Percentiles rank a stretch among this genome's conserved stretches.
Conservation (phyloP, 2,797 vertebrate genomes). For the Megaceryle alcyon region DNA sequence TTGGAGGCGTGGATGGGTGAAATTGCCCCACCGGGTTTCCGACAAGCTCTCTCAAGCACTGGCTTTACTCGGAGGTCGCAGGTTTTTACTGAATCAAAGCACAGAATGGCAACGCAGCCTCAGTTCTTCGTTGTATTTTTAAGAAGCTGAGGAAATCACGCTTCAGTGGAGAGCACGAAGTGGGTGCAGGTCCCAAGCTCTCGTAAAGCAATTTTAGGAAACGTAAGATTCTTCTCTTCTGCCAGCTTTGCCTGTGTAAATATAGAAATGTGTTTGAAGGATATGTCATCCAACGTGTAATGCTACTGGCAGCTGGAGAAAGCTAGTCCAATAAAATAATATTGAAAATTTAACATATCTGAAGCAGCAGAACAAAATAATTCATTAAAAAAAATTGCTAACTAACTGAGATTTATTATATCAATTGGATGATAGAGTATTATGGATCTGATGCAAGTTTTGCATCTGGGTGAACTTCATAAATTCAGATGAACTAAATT, state of each 20-base stretch:
- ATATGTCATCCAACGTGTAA: background rate
- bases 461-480: background rate
- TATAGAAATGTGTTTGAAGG: background rate
- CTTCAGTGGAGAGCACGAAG: background rate
- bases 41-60: accelerated
- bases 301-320: background rate
- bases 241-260: background rate
- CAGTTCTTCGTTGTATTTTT: background rate
- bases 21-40: background rate
- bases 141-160: background rate
- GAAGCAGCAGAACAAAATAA: background rate
- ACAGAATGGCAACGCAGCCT: accelerated
- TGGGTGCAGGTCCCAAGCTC: background rate
- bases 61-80: background rate
- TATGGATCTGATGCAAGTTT: background rate
- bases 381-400: background rate
- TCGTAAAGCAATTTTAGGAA: background rate
- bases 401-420: background rate
- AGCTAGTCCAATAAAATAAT: background rate
- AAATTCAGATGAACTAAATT: background rate
- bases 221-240: background rate
- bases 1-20: background rate
- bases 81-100: background rate
- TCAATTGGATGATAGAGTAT: background rate
- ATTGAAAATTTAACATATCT: background rate